Evolutionary conservation across 2,888 invertebrate species (phyloP), one percentile per base, ranked within the genome.

Genomic region (Agrilus cyanescens): DNA sequence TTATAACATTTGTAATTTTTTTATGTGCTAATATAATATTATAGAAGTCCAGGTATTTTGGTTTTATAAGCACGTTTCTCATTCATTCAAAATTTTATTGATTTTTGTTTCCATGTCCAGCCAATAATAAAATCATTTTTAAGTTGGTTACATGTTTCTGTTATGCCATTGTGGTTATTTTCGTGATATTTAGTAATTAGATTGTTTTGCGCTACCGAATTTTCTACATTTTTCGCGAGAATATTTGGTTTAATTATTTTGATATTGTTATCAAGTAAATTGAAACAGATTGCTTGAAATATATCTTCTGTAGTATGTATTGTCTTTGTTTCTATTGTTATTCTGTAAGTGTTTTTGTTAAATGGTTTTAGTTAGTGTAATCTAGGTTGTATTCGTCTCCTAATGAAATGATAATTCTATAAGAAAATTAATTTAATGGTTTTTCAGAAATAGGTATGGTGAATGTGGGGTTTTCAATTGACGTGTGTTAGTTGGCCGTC

Each of bases 21-120:
- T 15, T 47, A 15, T 2, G 4, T 33, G 40, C n/a, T n/a, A n/a
- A n/a, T 20, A n/a, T n/a, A n/a, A n/a, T n/a, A 12, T 47, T 38
- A 31, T 10, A 43, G 4, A 2, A 43, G 43, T 36, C 41, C 41
- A 13, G 41, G 18, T 18, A 46, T 12, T n/a, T 25, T 3, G 8
- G 38, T 33, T 37, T 39, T 38, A 15, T 46, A 32, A 12, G 10
- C 32, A 41, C 8, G 13, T 37, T 18, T 41, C 41, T 6, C 43
- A 35, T 18, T 38, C 31, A n/a, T 43, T 39, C 13, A 41, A 18
- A 1, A 45, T 18, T 47, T 50, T 50, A 39, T 48, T 46, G 15
- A 51, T 47, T 42, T 39, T 37, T n/a, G n/a, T n/a, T n/a, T n/a
- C n/a, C 46, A 51, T 49, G 13, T 50, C 40, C 2, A 44, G 47